These are phyloP conservation scores for Neodiprion virginianus DNA, from an alignment of 1,140 invertebrate genomes.

Conservation along the genomic window DNA sequence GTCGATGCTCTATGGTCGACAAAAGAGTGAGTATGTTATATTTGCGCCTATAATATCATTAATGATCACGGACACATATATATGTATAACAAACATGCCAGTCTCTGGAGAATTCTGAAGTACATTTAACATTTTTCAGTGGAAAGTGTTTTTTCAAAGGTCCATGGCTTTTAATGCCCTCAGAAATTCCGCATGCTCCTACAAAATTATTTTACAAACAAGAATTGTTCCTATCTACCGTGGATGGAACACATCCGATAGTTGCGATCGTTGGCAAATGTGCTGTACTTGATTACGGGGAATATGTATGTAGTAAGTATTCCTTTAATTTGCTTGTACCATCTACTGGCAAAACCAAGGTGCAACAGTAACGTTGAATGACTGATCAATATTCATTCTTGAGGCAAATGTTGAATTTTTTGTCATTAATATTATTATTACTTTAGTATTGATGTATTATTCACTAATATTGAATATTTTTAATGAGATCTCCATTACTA, in stretches of 20 bases:
- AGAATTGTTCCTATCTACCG: constrained; percentile 91
- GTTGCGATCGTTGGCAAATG: constrained; percentile 92
- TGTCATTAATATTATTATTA: background rate
- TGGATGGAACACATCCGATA: constrained; percentile 91
- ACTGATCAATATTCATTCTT: too few relatives aligned
- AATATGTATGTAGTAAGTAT: constrained; percentile 87
- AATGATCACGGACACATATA: constrained; percentile 19
- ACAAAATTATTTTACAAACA: constrained; percentile 90
- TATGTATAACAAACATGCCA: constrained; percentile 13
- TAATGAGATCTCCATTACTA: constrained; percentile 9
- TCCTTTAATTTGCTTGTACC: background rate
- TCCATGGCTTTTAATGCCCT: constrained; percentile 89
- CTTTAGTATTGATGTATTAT: constrained; percentile 1
- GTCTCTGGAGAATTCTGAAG: constrained; percentile 21
- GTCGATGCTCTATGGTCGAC: constrained; percentile 95
- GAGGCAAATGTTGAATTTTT: too few relatives aligned
- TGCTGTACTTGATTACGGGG: constrained; percentile 87
- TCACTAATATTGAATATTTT: too few relatives aligned
- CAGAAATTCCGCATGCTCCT: constrained; percentile 80
- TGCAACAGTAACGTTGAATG: too few relatives aligned
- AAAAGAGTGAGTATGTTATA: constrained; percentile 70
- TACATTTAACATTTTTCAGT: constrained; percentile 63
- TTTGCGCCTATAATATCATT: constrained; percentile 8
- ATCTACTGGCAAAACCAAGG: too few relatives aligned
- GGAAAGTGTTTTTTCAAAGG: constrained; percentile 92